Conservation (phyloP, 2,888 invertebrate species). For the Philhelius pedissequus region DNA sequence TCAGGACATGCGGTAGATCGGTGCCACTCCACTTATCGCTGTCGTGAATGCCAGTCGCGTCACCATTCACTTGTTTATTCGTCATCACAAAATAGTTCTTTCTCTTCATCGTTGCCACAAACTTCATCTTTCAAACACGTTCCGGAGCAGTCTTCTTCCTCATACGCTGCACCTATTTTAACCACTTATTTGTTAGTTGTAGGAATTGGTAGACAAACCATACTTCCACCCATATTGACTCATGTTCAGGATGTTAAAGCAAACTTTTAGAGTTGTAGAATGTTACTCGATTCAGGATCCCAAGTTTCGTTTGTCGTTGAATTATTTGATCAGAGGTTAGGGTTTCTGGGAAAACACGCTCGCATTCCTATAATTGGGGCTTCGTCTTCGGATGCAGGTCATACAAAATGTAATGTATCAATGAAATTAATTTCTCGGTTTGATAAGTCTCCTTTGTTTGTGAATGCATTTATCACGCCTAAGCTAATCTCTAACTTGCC, state of each 20-base stretch:
- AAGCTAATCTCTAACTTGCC: too few relatives aligned
- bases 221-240: too few relatives aligned
- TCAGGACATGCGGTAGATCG: background rate
- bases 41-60: slow-evolving; percentile 3
- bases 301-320: background rate
- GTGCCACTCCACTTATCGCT: background rate
- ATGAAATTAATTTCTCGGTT: background rate
- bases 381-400: too few relatives aligned
- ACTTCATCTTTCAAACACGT: background rate
- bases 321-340: slow-evolving; percentile 1
- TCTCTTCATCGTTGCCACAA: background rate
- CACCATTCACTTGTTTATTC: slow-evolving; percentile 23
- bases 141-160: background rate
- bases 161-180: background rate
- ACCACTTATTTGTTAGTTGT: slow-evolving; percentile 8
- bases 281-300: too few relatives aligned
- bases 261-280: too few relatives aligned
- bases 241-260: too few relatives aligned
- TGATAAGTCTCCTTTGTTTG: background rate
- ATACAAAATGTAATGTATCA: too few relatives aligned
- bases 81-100: background rate
- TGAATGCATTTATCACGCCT: background rate
- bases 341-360: background rate
- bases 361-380: too few relatives aligned
- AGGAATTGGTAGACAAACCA: too few relatives aligned